Conservation (phyloP, 2,888 invertebrate species). For the Acronicta alni region DNA sequence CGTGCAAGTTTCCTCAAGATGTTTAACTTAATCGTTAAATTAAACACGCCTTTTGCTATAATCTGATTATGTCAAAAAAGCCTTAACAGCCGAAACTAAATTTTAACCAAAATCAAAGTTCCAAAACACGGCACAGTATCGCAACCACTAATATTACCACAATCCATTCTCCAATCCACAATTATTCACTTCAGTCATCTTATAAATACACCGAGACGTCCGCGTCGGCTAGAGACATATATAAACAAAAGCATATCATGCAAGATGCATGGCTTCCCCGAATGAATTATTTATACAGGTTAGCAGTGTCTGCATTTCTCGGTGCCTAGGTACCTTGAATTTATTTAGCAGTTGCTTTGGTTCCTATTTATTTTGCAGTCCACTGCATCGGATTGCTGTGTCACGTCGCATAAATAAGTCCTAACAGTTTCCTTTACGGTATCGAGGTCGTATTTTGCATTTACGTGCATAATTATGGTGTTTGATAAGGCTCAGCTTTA, state of each 20-base stretch:
- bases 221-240: slow-evolving; percentile 21
- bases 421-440: slow-evolving; percentile 46
- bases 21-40: too few species aligned
- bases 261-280: slow-evolving; percentile 63
- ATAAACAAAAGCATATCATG: slow-evolving; percentile 66
- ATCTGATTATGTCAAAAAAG: too few species aligned
- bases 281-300: slow-evolving; percentile 66
- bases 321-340: slow-evolving; percentile 56
- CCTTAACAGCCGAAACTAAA: too few species aligned
- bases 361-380: slow-evolving; percentile 59
- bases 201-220: slow-evolving; percentile 43
- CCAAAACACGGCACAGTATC: background rate
- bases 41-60: too few species aligned
- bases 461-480: slow-evolving; percentile 39
- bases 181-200: slow-evolving; percentile 30
- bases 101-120: too few species aligned
- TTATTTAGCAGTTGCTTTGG: slow-evolving; percentile 53
- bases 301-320: slow-evolving; percentile 61
- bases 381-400: slow-evolving; percentile 47
- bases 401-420: slow-evolving; percentile 49
- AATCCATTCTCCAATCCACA: slow-evolving; percentile 2
- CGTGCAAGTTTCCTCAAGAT: too few species aligned
- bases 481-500: slow-evolving; percentile 36
- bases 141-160: slow-evolving; percentile 7
- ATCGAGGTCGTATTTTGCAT: slow-evolving; percentile 43